phyloP scores from a whole-genome alignment of 2,888 invertebrate genomes.

The Plagiodera versicolora region DNA sequence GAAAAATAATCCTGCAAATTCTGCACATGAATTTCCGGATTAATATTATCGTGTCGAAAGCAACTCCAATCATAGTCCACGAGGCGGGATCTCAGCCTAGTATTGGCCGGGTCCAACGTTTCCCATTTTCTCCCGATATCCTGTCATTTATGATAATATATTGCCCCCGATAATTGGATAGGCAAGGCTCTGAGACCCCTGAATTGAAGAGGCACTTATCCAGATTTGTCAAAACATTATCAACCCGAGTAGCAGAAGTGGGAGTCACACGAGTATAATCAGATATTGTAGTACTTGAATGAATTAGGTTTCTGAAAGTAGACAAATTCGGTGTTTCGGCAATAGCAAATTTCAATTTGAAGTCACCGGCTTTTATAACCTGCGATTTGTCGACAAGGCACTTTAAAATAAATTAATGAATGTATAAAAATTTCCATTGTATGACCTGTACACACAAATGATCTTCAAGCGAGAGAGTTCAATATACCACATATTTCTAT shows the following conservation, averaged over 20 bases:
- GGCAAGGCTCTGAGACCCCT: background rate
- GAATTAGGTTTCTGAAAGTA: background rate
- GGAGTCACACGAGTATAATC: constrained; percentile 1
- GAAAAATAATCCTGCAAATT: background rate
- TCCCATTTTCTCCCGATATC: background rate
- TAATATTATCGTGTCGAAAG: background rate
- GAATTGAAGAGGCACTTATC: background rate
- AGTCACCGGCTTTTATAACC: no score
- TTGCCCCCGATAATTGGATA: background rate
- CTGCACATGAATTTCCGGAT: background rate
- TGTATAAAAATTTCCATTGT: background rate
- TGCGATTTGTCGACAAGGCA: no score
- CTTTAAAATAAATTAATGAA: background rate
- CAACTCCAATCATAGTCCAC: background rate
- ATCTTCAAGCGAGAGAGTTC: background rate
- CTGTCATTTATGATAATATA: background rate
- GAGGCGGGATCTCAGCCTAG: no score
- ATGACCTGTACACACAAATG: background rate
- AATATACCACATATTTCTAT: background rate
- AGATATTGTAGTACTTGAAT: background rate
- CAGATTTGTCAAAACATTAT: background rate
- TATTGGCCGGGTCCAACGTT: background rate
- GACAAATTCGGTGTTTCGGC: background rate
- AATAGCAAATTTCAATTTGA: no score
- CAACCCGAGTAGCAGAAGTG: background rate